Evolutionary conservation across 2,888 invertebrate genomes (phyloP).

Genomic region (Oegoconia quadripuncta): DNA sequence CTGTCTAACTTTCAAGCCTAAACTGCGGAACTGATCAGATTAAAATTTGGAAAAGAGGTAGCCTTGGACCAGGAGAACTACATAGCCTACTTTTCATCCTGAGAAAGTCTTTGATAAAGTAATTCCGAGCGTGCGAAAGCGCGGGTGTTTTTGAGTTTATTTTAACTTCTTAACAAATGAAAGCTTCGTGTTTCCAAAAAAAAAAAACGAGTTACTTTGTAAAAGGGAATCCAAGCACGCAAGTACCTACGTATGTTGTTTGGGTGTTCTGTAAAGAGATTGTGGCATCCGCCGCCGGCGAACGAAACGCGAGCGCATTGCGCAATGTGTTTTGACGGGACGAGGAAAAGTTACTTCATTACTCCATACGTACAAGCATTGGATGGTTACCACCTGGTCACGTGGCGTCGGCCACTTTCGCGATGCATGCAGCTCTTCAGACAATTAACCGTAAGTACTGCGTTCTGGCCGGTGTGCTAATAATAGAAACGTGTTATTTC

Average conservation of each 20-base stretch:
- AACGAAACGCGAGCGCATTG: slow-evolving; percentile 60
- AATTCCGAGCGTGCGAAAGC: too few relatives aligned
- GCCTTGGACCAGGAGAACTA: too few relatives aligned
- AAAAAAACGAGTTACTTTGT: too few relatives aligned
- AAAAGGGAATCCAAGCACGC: too few relatives aligned
- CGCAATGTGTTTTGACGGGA: slow-evolving; percentile 64
- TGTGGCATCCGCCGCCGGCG: slow-evolving; percentile 37
- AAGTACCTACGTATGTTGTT: slow-evolving; percentile 27
- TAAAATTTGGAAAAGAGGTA: too few relatives aligned
- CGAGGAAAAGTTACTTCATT: slow-evolving; percentile 38
- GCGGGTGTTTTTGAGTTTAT: too few relatives aligned
- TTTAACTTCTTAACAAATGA: too few relatives aligned
- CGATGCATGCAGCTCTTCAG: neutral
- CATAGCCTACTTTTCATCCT: too few relatives aligned
- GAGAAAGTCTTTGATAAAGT: too few relatives aligned
- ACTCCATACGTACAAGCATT: slow-evolving; percentile 27
- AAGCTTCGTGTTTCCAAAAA: too few relatives aligned
- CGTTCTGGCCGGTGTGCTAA: neutral
- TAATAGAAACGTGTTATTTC: slow-evolving; percentile 1
- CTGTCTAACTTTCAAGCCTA: too few relatives aligned
- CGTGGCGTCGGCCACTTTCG: slow-evolving; percentile 1
- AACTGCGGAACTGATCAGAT: too few relatives aligned
- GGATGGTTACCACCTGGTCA: slow-evolving; percentile 7
- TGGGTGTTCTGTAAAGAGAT: slow-evolving; percentile 20
- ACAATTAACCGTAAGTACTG: neutral